Evolutionary conservation across 2,888 invertebrate genomes (phyloP).

Genomic region (Eremobia ochroleuca): DNA sequence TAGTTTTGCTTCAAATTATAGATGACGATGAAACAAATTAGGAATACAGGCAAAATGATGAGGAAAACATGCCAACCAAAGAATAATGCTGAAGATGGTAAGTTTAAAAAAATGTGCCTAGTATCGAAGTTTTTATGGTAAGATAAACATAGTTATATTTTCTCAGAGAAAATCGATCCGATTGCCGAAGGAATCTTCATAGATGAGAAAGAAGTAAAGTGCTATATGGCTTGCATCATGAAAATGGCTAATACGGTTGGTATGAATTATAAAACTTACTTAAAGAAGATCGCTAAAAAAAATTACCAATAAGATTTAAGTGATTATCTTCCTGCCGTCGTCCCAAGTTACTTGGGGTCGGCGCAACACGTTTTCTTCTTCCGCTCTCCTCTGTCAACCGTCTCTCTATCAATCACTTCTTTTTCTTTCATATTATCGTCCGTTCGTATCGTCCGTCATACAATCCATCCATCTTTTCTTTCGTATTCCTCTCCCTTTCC

Average conservation of each 20-base stretch:
- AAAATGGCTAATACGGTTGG: constrained; percentile 88
- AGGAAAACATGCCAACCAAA: constrained; percentile 93
- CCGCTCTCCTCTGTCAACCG: neutral
- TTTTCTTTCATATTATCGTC: too few species aligned
- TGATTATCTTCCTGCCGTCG: neutral
- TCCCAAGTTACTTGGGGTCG: neutral
- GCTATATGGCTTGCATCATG: constrained; percentile 89
- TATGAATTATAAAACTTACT: neutral
- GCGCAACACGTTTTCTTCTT: neutral
- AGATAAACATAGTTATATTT: too few species aligned
- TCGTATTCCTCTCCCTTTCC: too few species aligned
- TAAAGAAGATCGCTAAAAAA: neutral
- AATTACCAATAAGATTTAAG: neutral
- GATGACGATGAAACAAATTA: constrained; percentile 92
- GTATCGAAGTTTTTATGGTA: neutral
- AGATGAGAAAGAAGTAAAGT: constrained; percentile 87
- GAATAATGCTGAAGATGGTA: constrained; percentile 91
- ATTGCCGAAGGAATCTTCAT: constrained; percentile 83
- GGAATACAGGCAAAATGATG: constrained; percentile 91
- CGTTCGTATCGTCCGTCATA: too few species aligned
- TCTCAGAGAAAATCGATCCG: constrained; percentile 84
- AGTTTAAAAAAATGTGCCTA: constrained; percentile 45
- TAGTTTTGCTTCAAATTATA: constrained; percentile 67
- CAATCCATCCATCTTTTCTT: too few species aligned
- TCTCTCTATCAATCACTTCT: too few species aligned